Base-by-base conservation (phyloP, 2,888 invertebrate species). In the Aporophyla nigra region DNA sequence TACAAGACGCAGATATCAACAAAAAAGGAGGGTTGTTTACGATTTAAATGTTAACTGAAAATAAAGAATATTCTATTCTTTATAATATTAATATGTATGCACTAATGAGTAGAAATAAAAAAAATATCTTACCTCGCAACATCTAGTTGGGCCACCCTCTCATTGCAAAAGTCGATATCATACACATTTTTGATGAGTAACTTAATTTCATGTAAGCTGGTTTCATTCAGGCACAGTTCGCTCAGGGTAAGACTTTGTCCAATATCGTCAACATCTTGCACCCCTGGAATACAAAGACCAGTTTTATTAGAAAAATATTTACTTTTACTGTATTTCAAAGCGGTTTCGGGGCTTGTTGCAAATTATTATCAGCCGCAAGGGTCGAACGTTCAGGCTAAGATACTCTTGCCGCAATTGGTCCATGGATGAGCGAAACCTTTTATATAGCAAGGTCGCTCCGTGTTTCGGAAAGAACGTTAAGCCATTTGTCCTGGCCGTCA, bases 131-230 rank as follows among this genome's bases (percentile, higher is more conserved):
- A 93, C 92, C 89, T 89, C 33, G 75, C 76, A 63, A 92, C 69
- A 70, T 81, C 61, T 5, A 46, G 86, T 88, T 75, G 89, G 62
- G 27, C 83, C 12, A 91, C 73, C 10, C 76, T 85, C 7, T 91
- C 87, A 27, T 74, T 73, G 4, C 88, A 77, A 75, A 87, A 88
- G n/a, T 76, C 78, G 6, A 88, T 71, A 16, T 85, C 82, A 51
- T 85, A 89, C 24, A 71, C 74, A 40, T 89, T 87, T 76, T 87
- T 90, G 7, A 92, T 86, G 5, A 88, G 76, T n/a, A 78, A 70
- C 74, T 86, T 88, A 14, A 92, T 80, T 87, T 92, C 91, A 74
- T 89, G 87, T 58, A 93, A 82, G 51, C 69, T 85, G 21, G 83
- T 83, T 65, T 91, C 88, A 40, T 88, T 90, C 3, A 90, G 43